Evolutionary conservation across 2,797 vertebrate species (phyloP), one percentile per base, ranked within the genome.

Genomic region (Poeciliopsis infans): DNA sequence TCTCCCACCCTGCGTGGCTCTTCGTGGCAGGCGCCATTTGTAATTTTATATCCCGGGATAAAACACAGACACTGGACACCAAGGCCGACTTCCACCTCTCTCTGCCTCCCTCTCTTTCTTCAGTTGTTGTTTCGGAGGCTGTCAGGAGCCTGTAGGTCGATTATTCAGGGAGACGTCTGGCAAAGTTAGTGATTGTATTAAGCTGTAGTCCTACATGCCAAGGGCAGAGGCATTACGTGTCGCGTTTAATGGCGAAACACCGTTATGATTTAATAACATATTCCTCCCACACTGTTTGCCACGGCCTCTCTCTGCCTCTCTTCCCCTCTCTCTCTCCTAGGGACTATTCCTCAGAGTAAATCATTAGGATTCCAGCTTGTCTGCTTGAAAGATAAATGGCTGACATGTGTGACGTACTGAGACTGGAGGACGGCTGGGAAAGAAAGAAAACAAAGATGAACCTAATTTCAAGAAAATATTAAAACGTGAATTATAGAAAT

Each of bases 331-430:
- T 64, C 77, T 46, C 79, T 75, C 82, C 83, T 86, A 88, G 89
- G 86, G 93, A 95, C 96, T 97, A 97, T 97, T 96, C 96, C 97
- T 97, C 94, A 93, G 97, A 97, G 97, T 97, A 97, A 97, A 97
- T 97, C 96, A 97, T 97, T 97, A 96, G 96, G 96, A 97, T 96
- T 96, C 96, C 94, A 93, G 94, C 95, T 95, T 94, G 96, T 97
- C 96, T 94, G 75, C 92, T 83, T 94, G 90, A 95, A 97, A 97
- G 97, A 98, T 97, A 97, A 97, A 98, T 97, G 96, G 96, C 93
- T 94, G 95, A 96, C 96, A 96, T 97, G 96, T 97, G 96, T 94
- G 96, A 97, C 93, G 96, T 96, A 96, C 96, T 95, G 95, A 96
- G 96, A 95, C 93, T 89, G 93, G 91, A 86, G 82, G 25, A 55